Evolutionary conservation across 2,888 invertebrate genomes (phyloP).

Genomic region (Bellardia bayeri): DNA sequence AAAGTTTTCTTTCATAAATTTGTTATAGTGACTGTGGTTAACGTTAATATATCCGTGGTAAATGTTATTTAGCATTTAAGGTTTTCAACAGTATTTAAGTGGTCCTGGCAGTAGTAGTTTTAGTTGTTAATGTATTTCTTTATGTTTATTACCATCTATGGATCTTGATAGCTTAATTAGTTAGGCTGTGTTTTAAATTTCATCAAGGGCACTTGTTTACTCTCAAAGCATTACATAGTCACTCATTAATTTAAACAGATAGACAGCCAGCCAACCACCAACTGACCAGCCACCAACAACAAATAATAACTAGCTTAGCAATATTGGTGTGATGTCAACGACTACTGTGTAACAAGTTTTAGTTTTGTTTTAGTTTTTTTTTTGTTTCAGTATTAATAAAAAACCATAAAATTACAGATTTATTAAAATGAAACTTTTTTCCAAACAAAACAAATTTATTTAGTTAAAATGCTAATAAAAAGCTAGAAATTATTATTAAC

Average conservation of each 20-base stretch:
- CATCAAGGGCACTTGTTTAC: slow-evolving; percentile 57
- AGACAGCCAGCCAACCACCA: neutral
- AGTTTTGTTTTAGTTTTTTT: neutral
- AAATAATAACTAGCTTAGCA: slow-evolving; percentile 49
- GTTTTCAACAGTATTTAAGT: neutral
- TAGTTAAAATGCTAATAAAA: slow-evolving; percentile 51
- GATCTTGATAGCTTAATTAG: slow-evolving; percentile 72
- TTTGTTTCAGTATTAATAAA: slow-evolving; percentile 3
- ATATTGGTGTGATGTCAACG: slow-evolving; percentile 56
- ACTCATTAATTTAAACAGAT: neutral
- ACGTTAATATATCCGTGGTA: slow-evolving; percentile 33
- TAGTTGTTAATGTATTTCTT: slow-evolving; percentile 54
- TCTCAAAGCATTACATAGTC: neutral
- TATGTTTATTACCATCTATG: slow-evolving; percentile 67
- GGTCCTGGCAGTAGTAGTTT: neutral
- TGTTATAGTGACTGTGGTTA: slow-evolving; percentile 13
- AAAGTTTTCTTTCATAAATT: slow-evolving; percentile 24
- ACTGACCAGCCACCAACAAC: neutral
- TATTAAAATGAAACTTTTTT: slow-evolving; percentile 44
- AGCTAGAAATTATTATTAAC: slow-evolving; percentile 54
- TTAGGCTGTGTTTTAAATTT: slow-evolving; percentile 57
- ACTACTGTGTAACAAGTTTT: slow-evolving; percentile 69
- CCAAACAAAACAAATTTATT: slow-evolving; percentile 32
- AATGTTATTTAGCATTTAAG: neutral
- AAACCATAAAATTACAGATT: slow-evolving; percentile 59